phyloP scores from a whole-genome alignment of 1,140 invertebrate genomes.

The Ooceraea biroi region DNA sequence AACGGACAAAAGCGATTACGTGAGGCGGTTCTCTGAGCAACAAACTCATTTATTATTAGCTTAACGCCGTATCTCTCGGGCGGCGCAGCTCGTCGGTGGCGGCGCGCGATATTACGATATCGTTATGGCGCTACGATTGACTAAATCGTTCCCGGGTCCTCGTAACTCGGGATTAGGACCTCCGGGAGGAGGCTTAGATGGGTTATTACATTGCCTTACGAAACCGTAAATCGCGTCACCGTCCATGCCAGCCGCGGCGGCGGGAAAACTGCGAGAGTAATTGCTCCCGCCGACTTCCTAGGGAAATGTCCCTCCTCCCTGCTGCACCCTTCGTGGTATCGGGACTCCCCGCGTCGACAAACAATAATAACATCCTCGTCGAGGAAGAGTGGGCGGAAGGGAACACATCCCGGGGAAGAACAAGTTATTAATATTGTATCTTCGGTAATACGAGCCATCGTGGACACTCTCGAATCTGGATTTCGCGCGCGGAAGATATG shows the following conservation, averaged over 20 bases:
- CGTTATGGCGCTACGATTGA: constrained; percentile 76
- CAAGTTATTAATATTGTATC: constrained; percentile 74
- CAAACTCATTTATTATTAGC: constrained; percentile 77
- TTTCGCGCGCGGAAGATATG: neutral
- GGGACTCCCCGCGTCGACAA: constrained; percentile 52
- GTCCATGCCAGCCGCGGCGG: constrained; percentile 14
- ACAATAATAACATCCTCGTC: constrained; percentile 70
- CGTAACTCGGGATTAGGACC: constrained; percentile 75
- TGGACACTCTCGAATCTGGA: neutral
- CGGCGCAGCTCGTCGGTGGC: constrained; percentile 7
- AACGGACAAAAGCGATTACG: constrained; percentile 51
- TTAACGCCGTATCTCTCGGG: constrained; percentile 34
- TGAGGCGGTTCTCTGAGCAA: constrained; percentile 28
- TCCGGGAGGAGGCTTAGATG: constrained; percentile 67
- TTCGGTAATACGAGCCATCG: constrained; percentile 38
- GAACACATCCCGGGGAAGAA: constrained; percentile 53
- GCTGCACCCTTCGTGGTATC: neutral
- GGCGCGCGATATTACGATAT: constrained; percentile 72
- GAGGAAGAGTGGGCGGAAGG: constrained; percentile 42
- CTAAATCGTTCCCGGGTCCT: constrained; percentile 74
- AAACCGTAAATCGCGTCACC: constrained; percentile 73
- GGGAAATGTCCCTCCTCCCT: constrained; percentile 26
- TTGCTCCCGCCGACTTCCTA: constrained; percentile 23
- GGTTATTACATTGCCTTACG: constrained; percentile 74
- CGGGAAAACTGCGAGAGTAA: constrained; percentile 61